Evolutionary conservation across 2,888 invertebrate genomes (phyloP).

Genomic region (Ennomos quercinarius): DNA sequence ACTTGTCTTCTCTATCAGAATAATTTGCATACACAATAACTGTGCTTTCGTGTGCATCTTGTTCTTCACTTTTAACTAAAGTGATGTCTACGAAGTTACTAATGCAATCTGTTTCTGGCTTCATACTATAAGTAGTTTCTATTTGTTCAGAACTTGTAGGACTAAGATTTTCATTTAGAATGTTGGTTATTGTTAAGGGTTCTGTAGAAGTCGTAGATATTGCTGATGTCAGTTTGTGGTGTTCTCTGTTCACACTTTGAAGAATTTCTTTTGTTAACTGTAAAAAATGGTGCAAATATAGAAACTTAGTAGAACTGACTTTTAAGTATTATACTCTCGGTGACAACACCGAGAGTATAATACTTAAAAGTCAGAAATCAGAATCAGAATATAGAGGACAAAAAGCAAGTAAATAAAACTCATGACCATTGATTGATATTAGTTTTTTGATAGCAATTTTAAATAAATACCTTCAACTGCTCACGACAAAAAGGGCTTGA

Average conservation of each 20-base stretch:
- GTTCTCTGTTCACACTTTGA: slow-evolving; percentile 43
- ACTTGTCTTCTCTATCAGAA: not conserved
- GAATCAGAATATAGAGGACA: too few relatives aligned
- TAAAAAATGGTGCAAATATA: slow-evolving; percentile 3
- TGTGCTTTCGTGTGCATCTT: not conserved
- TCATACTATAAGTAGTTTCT: not conserved
- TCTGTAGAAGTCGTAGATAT: slow-evolving; percentile 17
- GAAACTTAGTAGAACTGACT: too few relatives aligned
- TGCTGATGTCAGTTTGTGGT: slow-evolving; percentile 42
- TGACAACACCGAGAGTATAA: too few relatives aligned
- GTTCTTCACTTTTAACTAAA: slow-evolving; percentile 2
- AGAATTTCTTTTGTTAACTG: slow-evolving; percentile 41
- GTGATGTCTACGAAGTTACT: not conserved
- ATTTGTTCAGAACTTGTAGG: not conserved
- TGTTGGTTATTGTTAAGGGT: not conserved
- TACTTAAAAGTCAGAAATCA: too few relatives aligned
- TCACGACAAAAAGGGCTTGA: too few relatives aligned
- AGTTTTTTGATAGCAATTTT: too few relatives aligned
- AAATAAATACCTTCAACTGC: too few relatives aligned
- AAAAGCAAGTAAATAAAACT: too few relatives aligned
- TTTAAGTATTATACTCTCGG: too few relatives aligned
- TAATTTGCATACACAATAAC: not conserved
- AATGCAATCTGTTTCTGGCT: not conserved
- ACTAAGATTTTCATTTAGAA: not conserved
- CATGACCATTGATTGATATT: too few relatives aligned